These are phyloP conservation scores for Sebastes elongatus DNA, from an alignment of 2,797 vertebrate species.

Conservation along the genomic window DNA sequence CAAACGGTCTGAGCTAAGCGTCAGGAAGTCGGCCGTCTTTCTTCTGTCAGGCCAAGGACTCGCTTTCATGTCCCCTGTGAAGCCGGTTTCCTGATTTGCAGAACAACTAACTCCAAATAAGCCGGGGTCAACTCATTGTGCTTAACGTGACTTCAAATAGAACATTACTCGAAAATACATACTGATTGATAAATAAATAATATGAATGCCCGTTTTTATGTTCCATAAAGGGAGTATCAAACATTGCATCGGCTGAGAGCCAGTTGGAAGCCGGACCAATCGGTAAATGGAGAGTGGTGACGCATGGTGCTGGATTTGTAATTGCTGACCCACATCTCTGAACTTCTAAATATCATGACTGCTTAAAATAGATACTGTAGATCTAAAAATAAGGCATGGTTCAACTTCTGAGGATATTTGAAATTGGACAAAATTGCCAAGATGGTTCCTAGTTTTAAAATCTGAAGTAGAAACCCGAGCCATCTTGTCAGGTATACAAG, in stretches of 20 bases:
- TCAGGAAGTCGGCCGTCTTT: slow-evolving; percentile 63
- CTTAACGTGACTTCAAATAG: not conserved
- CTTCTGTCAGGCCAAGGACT: slow-evolving; percentile 49
- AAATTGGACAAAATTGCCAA: not conserved
- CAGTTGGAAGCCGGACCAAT: not conserved
- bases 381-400: not conserved
- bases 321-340: not conserved
- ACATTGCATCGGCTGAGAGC: not conserved
- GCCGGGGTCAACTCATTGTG: not conserved
- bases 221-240: not conserved
- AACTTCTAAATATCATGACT: not conserved
- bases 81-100: slow-evolving; percentile 63
- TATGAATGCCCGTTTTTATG: not conserved
- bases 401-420: not conserved
- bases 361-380: not conserved
- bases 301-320: not conserved
- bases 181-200: not conserved
- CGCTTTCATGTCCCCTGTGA: slow-evolving; percentile 62
- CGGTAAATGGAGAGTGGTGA: not conserved
- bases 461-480: not conserved
- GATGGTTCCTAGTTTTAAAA: not conserved
- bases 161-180: not conserved
- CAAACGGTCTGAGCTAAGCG: slow-evolving; percentile 46
- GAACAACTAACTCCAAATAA: slow-evolving; percentile 20
- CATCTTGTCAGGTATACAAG: not conserved